These are phyloP conservation scores for Papilio polyxenes DNA, from an alignment of 1,140 invertebrate species.

Conservation along the genomic window DNA sequence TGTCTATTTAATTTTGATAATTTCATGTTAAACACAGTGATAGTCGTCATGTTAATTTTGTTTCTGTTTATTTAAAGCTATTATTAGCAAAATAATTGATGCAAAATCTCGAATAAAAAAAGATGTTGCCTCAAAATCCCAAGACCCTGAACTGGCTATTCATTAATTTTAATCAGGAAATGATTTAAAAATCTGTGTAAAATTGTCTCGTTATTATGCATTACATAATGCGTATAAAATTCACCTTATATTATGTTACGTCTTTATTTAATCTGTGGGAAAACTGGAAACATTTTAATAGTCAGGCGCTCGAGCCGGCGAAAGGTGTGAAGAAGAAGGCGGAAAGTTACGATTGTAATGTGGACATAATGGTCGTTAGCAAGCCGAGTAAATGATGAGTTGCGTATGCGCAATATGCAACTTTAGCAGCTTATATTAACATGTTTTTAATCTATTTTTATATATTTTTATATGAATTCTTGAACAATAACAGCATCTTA, in stretches of 20 bases:
- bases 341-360: slow-evolving; percentile 33
- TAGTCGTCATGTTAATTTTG: not conserved
- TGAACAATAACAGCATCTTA: not conserved
- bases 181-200: not conserved
- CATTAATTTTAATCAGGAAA: not conserved
- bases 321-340: slow-evolving; percentile 36
- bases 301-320: not conserved
- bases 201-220: not conserved
- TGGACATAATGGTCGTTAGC: slow-evolving; percentile 24
- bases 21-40: not conserved
- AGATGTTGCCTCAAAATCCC: not conserved
- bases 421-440: slow-evolving; percentile 1
- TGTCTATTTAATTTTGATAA: not conserved
- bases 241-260: not conserved
- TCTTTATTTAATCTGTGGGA: slow-evolving; percentile 36
- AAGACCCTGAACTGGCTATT: not conserved
- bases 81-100: not conserved
- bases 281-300: slow-evolving; percentile 25
- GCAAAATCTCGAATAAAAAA: not conserved
- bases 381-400: not conserved
- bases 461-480: not conserved
- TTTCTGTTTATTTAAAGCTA: not conserved
- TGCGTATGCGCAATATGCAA: not conserved
- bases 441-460: not conserved
- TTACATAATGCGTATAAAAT: not conserved